Evolutionary conservation across 1,140 invertebrate genomes (phyloP), one percentile per base, ranked within the genome.

Genomic region (Capitella teleta): DNA sequence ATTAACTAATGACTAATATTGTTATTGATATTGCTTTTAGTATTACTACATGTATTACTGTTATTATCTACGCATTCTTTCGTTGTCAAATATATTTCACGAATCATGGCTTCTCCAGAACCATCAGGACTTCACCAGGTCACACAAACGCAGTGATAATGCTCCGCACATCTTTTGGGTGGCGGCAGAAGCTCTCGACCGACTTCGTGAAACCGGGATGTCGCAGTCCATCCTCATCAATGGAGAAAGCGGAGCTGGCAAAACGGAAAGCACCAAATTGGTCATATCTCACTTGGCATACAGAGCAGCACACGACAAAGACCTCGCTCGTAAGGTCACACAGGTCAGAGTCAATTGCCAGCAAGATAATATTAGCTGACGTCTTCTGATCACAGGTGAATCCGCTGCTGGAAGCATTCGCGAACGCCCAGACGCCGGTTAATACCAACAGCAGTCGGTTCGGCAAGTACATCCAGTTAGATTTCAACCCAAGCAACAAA

Each of bases 361-460:
- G 10, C 16, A 34, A 10, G 10, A 34, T 34, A 34, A 34, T 34
- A 34, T 34, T 34, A 34, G 16, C 32, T 16, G 32, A 34, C 10
- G 32, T 34, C 23, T 6, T 43, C 8, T 44, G 3, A 26, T 25
- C 12, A 21, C 23, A 44, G 42, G 43, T 91, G 75, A 97, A 97
- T 77, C 92, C 92, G 66, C 90, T 97, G 65, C 84, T 97, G 79
- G 92, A 97, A 80, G 91, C 92, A 63, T 96, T 96, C 74, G 92
- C 91, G 87, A 96, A 96, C 80, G 92, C 92, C 70, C 96, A 97
- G 82, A 97, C 92, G 66, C 87, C 92, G 70, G 87, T 92, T 86
- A 96, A 97, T 77, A 91, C 96, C 78, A 96, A 97, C 84, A 95
- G 90, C 36, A 96, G 92, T 58, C 88, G 92, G 45, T 61, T 60